A percentile compares a stretch with the other conserved stretches of the same genome.
phyloP scores from a whole-genome alignment of 2,888 invertebrate genomes.

The Leistus spinibarbis region DNA sequence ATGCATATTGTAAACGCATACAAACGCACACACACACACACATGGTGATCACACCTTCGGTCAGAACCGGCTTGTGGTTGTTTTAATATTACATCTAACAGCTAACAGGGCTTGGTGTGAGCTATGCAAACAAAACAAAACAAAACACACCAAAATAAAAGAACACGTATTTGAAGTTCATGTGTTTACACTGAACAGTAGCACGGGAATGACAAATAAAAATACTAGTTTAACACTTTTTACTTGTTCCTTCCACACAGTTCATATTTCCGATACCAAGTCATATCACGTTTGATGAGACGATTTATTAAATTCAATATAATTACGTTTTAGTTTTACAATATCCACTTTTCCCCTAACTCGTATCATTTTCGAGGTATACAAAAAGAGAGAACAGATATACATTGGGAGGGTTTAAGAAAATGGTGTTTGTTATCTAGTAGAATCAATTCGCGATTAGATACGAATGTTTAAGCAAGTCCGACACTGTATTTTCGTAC shows the following conservation, averaged over 20 bases:
- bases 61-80: background rate
- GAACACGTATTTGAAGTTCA: background rate
- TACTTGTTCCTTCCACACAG: background rate
- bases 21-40: constrained; percentile 7
- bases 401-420: no score
- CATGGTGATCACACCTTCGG: constrained; percentile 16
- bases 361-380: no score
- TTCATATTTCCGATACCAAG: no score
- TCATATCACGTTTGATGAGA: no score
- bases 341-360: no score
- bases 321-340: background rate
- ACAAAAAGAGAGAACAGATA: no score
- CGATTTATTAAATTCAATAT: background rate
- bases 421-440: no score
- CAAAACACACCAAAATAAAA: no score
- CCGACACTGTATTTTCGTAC: background rate
- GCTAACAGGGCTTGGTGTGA: background rate
- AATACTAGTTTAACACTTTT: background rate
- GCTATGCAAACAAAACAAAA: background rate
- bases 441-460: no score
- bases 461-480: no score
- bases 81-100: background rate
- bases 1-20: background rate
- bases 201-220: background rate
- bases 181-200: background rate